These are phyloP conservation scores for Labroides dimidiatus DNA, from an alignment of 2,797 vertebrate genomes.

Conservation along the genomic window DNA sequence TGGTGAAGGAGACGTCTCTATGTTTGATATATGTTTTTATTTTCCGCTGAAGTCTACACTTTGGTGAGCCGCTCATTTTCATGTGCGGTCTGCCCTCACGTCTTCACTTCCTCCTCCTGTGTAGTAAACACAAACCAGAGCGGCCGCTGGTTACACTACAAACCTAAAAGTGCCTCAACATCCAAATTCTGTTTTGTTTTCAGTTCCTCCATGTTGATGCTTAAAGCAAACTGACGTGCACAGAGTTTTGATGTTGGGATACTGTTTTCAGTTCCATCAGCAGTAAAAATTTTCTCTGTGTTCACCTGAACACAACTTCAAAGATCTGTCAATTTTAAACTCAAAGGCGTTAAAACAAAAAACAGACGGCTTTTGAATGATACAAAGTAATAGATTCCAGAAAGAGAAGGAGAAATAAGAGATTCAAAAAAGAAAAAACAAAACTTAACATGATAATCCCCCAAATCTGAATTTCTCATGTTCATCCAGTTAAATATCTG, in stretches of 20 bases:
- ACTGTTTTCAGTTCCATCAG: background rate
- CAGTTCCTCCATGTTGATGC: conserved; percentile 22
- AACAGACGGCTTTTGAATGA: too few species aligned
- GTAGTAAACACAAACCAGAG: conserved; percentile 39
- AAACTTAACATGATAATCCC: too few species aligned
- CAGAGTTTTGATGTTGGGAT: background rate
- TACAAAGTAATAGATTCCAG: too few species aligned
- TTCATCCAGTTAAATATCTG: too few species aligned
- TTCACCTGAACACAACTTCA: background rate
- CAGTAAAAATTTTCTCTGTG: background rate
- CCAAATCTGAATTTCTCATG: too few species aligned
- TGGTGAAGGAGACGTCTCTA: background rate
- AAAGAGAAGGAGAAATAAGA: too few species aligned
- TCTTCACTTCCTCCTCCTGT: conserved; percentile 20
- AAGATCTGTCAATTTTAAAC: too few species aligned
- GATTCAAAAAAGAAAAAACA: too few species aligned
- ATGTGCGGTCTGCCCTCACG: conserved; percentile 18
- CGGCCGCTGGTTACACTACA: conserved; percentile 35
- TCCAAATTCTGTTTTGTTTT: background rate
- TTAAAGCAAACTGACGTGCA: background rate
- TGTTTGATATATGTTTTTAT: conserved; percentile 12
- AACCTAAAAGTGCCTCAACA: background rate
- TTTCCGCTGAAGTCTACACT: conserved; percentile 21
- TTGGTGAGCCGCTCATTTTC: background rate
- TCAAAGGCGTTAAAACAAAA: too few species aligned